Base-by-base conservation (phyloP, 2,113 vertebrate genomes). In the Stomatorhinus ivindoensis region DNA sequence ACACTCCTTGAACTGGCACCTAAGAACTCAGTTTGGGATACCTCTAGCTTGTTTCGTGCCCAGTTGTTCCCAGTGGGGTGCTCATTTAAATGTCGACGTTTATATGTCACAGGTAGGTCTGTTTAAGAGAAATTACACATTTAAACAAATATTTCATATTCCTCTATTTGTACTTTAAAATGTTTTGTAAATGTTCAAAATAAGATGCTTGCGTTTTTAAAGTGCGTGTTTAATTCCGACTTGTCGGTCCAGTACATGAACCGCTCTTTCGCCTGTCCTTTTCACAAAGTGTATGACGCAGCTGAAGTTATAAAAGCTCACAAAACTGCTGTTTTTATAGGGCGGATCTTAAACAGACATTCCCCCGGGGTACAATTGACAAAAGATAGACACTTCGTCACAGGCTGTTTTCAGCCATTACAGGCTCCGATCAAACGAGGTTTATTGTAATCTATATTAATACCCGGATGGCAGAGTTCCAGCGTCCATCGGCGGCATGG, bases 371-470 rank as follows among this genome's bases (percentile, higher is more conserved):
- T 94, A 96, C 95, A 95, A 96, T 94, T 96, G 94, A 94, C 93
- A 90, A 90, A 93, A 94, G 92, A 92, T 94, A 91, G 94, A 94
- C 95, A 92, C 94, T 96, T 96, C 94, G 95, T 96, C 96, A 96
- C 96, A 96, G 95, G 95, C 95, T 95, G 96, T 96, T 96, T 93
- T 95, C 94, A 85, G 92, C 93, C 94, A 95, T 96, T 96, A 95
- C 96, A 95, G 95, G 95, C 92, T 92, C 92, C 94, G 95, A 96
- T 96, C 96, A 96, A 96, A 97, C 93, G 93, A 92, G 93, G 4
- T 85, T 91, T 93, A 93, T 92, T 95, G 95, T 95, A 93, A 97
- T 96, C 95, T 93, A 93, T 95, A 96, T 96, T 95, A 94, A 95
- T 88, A 94, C 93, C 92, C 94, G 95, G 95, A 95, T 95, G 96